Conservation (phyloP, 2,888 invertebrate genomes). For the Rhimphoctona megacephalus region DNA sequence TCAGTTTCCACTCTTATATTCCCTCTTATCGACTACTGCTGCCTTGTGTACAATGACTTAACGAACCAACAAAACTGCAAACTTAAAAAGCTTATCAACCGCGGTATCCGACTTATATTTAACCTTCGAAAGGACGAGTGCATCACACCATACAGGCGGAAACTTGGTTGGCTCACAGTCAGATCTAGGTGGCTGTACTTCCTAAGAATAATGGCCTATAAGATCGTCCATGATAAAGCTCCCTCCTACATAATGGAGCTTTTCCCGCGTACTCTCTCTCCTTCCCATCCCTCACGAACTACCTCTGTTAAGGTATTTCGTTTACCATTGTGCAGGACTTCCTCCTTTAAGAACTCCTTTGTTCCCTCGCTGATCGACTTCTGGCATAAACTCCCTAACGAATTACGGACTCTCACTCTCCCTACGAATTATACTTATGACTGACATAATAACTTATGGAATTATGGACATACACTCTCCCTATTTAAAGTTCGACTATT, state of each 20-base stretch:
- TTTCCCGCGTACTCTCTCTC: neutral
- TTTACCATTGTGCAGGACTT: neutral
- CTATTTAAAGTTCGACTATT: too few species aligned
- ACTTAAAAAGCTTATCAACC: slow-evolving; percentile 40
- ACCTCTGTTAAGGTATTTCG: too few species aligned
- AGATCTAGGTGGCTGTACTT: slow-evolving; percentile 20
- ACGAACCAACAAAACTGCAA: slow-evolving; percentile 18
- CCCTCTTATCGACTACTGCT: slow-evolving; percentile 48
- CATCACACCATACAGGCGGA: too few species aligned
- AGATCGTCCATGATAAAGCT: neutral
- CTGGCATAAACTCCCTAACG: neutral
- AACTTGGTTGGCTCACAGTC: neutral
- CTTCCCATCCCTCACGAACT: too few species aligned
- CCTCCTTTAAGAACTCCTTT: neutral
- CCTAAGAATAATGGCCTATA: neutral
- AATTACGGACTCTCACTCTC: too few species aligned
- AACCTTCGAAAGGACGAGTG: neutral
- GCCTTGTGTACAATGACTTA: slow-evolving; percentile 38
- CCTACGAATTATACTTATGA: too few species aligned
- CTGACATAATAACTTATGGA: too few species aligned
- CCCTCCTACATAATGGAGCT: slow-evolving; percentile 15
- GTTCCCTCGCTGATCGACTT: neutral
- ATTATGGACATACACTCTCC: too few species aligned
- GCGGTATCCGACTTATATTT: slow-evolving; percentile 47
- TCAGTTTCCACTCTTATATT: slow-evolving; percentile 22